Evolutionary conservation across 2,797 vertebrate genomes (phyloP), one percentile per base, ranked within the genome.

Genomic region (Apogon hyalosoma): DNA sequence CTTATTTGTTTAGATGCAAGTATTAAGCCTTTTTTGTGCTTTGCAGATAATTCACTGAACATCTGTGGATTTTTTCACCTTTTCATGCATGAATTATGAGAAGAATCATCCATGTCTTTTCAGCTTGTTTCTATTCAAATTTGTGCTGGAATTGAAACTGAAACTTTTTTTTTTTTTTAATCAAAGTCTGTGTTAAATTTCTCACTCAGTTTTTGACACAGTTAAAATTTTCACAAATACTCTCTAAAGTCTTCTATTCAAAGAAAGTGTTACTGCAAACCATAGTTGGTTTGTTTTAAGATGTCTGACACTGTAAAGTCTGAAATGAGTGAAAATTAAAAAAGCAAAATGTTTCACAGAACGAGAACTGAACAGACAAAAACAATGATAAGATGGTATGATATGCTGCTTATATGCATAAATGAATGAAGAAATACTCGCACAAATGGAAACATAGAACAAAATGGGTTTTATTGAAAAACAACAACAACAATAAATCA

Each of bases 391-490:
- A 28, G 6, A 71, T 11, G 36, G n/a, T 55, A 39, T 28, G 24
- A 28, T 28, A 79, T 62, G 61, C 12, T 46, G 31, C 33, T 12
- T 39, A 50, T 12, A 73, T 48, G 77, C 39, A 61, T 7, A 83
- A 87, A 92, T 60, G 73, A 92, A 93, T 86, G 85, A 92, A 86
- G 57, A 79, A 86, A 87, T 51, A 85, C 65, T 77, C 84, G 88
- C 57, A 90, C 88, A 82, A 86, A 90, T 87, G 88, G 75, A 90
- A 91, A 90, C 80, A 91, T 85, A 90, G 90, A 93, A 95, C 83
- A 90, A 88, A 92, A 91, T 88, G 87, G 76, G 71, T 50, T 92
- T 92, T 92, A 93, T 91, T 92, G 75, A 80, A 91, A 92, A 88
- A 65, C 66, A 69, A 47, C 42, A 88, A 89, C 86, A 89, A 73